These are phyloP conservation scores for Pseudomyrmex concolor DNA, from an alignment of 1,140 invertebrate species.

Conservation along the genomic window DNA sequence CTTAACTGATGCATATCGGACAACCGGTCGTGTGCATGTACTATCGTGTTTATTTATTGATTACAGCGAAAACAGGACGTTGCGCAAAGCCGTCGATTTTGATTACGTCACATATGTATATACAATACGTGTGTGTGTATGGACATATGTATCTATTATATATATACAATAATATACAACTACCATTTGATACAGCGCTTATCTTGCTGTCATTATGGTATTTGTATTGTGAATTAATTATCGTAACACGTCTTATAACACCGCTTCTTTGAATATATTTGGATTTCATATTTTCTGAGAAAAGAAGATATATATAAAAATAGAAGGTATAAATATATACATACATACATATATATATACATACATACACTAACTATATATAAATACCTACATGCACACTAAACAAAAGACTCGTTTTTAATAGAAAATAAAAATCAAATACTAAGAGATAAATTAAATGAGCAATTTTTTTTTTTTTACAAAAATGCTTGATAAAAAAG, in stretches of 20 bases:
- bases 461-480: neutral
- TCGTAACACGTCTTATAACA: neutral
- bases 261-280: neutral
- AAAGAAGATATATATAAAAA: neutral
- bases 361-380: neutral
- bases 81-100: constrained; percentile 29
- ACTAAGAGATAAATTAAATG: neutral
- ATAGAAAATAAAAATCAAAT: neutral
- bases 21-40: constrained; percentile 2
- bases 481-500: neutral
- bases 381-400: too few species aligned
- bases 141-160: neutral
- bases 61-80: constrained; percentile 19
- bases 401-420: too few species aligned
- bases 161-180: constrained; percentile 14
- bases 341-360: neutral
- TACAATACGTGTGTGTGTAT: too few species aligned
- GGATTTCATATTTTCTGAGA: neutral
- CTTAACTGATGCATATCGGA: constrained; percentile 27
- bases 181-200: constrained; percentile 4
- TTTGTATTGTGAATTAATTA: neutral
- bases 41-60: constrained; percentile 38
- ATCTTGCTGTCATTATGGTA: neutral
- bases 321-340: neutral
- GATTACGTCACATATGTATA: neutral